Conservation (phyloP, 2,888 invertebrate genomes). For the Antheraea assamensis region DNA sequence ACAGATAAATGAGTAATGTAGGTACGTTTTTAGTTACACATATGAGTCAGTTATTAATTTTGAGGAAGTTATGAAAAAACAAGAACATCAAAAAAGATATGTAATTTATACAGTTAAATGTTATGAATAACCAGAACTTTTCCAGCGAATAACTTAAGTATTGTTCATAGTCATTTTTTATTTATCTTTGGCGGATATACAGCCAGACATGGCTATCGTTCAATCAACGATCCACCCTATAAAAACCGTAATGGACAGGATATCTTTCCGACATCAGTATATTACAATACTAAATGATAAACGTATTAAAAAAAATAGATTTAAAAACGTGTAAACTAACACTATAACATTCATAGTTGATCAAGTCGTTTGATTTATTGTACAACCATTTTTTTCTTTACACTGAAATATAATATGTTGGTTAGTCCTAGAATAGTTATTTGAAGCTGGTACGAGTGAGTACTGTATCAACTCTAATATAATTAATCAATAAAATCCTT, state of each 20-base stretch:
- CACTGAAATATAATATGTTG: not conserved
- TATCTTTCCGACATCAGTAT: too few relatives aligned
- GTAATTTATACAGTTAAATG: not conserved
- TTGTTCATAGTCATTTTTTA: too few relatives aligned
- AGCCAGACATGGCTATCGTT: too few relatives aligned
- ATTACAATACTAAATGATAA: not conserved
- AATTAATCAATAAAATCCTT: too few relatives aligned
- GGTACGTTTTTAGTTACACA: not conserved
- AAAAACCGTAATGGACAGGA: too few relatives aligned
- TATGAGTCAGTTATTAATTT: not conserved
- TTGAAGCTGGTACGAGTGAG: too few relatives aligned
- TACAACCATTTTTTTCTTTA: not conserved
- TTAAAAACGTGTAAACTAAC: not conserved
- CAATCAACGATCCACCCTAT: too few relatives aligned
- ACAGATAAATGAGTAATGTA: not conserved
- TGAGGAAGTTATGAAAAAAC: not conserved
- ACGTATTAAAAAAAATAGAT: not conserved
- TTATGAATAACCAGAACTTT: too few relatives aligned
- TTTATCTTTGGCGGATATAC: too few relatives aligned
- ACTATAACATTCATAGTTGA: not conserved
- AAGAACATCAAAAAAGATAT: not conserved
- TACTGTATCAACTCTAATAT: too few relatives aligned
- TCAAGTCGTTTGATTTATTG: not conserved
- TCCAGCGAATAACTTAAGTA: too few relatives aligned
- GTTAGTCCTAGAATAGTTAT: not conserved